Conservation (phyloP, 1,140 invertebrate genomes). For the Sminthurides bifidus region DNA sequence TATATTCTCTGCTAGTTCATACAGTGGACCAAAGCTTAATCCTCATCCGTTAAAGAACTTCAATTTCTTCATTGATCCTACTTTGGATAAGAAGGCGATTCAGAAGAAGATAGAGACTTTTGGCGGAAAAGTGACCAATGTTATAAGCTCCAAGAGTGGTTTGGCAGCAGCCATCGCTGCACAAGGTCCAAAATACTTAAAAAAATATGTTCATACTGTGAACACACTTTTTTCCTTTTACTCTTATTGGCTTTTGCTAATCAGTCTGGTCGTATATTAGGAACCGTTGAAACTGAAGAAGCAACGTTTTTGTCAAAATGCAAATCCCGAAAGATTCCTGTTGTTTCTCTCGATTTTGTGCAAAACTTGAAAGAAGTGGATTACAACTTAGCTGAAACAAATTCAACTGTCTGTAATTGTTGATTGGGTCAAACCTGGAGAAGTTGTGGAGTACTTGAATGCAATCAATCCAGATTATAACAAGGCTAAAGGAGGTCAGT, state of each 20-base stretch:
- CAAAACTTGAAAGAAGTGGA: constrained; percentile 43
- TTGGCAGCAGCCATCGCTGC: constrained; percentile 65
- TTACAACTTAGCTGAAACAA: constrained; percentile 45
- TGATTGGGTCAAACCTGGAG: neutral
- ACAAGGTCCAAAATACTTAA: constrained; percentile 34
- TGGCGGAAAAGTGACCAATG: constrained; percentile 60
- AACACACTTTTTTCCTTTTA: no score
- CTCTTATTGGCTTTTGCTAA: no score
- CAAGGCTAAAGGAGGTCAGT: neutral
- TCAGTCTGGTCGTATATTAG: no score
- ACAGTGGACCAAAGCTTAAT: neutral
- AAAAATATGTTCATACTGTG: no score
- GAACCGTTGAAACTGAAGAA: no score
- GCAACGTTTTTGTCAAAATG: no score
- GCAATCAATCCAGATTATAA: neutral
- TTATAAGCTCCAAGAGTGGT: constrained; percentile 37
- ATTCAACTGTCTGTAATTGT: constrained; percentile 4
- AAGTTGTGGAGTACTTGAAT: neutral
- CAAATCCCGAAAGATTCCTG: constrained; percentile 62
- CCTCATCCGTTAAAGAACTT: neutral
- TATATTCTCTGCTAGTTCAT: neutral
- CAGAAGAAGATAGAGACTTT: constrained; percentile 56
- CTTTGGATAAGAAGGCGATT: constrained; percentile 44
- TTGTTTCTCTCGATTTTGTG: constrained; percentile 65
- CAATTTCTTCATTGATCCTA: neutral